Conservation (phyloP, 1,140 invertebrate genomes). For the Littorina saxatilis region DNA sequence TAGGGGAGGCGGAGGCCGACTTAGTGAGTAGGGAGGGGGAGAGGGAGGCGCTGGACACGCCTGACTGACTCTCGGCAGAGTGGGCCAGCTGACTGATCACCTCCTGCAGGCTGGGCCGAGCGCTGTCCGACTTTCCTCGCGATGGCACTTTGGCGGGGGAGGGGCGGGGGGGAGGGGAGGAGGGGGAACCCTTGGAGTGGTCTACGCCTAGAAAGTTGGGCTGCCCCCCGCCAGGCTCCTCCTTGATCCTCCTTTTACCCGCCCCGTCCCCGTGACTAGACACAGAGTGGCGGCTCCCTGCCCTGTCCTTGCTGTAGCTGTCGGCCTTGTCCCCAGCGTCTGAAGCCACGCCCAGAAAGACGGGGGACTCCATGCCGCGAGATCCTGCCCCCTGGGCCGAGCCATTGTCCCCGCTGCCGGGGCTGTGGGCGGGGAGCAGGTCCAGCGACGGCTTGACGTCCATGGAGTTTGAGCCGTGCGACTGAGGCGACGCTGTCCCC, state of each 20-base stretch:
- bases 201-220: constrained; percentile 32
- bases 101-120: constrained; percentile 40
- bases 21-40: neutral
- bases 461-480: constrained; percentile 6
- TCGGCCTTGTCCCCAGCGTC: neutral
- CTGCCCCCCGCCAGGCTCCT: neutral
- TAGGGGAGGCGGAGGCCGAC: neutral
- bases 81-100: constrained; percentile 40
- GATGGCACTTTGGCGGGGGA: constrained; percentile 20
- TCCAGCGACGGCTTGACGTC: constrained; percentile 23
- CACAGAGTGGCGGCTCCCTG: neutral
- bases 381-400: neutral
- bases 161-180: neutral
- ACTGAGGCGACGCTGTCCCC: constrained; percentile 1
- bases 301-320: neutral
- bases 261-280: constrained; percentile 18
- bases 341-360: neutral
- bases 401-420: neutral
- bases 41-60: neutral
- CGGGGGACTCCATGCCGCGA: neutral
- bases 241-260: constrained; percentile 7
- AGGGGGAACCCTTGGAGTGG: neutral
- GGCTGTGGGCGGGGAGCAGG: constrained; percentile 9
- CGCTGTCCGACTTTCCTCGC: constrained; percentile 34
- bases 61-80: constrained; percentile 7